Evolutionary conservation across 1,140 invertebrate genomes (phyloP).

Genomic region (Neodiprion fabricii): DNA sequence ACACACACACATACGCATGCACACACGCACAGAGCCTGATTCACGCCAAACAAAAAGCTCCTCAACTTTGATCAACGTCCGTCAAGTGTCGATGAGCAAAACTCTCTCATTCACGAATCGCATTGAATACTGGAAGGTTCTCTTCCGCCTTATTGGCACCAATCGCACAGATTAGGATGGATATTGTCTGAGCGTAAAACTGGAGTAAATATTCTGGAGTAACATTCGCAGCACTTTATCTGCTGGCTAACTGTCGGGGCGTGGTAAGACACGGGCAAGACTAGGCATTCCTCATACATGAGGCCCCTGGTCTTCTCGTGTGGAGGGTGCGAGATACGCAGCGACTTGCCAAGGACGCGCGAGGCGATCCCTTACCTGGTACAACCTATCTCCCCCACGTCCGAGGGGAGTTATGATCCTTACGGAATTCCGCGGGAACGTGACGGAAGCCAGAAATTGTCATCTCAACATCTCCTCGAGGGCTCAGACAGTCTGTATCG

Average conservation of each 20-base stretch:
- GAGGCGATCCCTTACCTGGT: background rate
- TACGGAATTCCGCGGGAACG: background rate
- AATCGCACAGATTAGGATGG: no score
- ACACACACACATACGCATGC: no score
- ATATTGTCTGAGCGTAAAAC: no score
- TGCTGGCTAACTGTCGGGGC: background rate
- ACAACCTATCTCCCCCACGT: background rate
- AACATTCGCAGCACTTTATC: background rate
- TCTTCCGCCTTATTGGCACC: no score
- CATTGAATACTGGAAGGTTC: no score
- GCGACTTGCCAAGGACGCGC: background rate
- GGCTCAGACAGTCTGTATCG: background rate
- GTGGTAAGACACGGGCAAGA: background rate
- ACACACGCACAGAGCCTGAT: no score
- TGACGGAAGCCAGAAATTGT: background rate
- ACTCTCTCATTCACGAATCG: no score
- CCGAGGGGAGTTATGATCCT: slow-evolving; percentile 1
- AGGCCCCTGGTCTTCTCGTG: no score
- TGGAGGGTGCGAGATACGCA: background rate
- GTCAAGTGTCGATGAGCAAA: no score
- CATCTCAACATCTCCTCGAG: background rate
- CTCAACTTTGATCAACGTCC: no score
- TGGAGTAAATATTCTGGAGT: no score
- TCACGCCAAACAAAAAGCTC: no score
- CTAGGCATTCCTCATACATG: background rate